phyloP scores from a whole-genome alignment of 2,888 invertebrate species.

The Drosophila ustulata region DNA sequence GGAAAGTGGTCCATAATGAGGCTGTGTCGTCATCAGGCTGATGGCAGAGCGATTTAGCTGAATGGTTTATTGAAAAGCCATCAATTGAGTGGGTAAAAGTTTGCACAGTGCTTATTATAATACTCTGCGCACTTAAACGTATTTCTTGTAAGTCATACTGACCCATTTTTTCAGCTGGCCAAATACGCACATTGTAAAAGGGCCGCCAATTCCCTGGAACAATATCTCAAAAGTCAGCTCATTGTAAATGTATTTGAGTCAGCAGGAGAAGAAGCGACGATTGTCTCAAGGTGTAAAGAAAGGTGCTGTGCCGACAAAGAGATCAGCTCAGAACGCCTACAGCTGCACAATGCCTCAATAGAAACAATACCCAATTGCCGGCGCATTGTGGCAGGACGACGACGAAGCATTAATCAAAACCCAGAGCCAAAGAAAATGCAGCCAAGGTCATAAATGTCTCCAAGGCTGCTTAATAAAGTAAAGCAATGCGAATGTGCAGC shows the following conservation, averaged over 20 bases:
- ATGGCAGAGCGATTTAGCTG: slow-evolving; percentile 56
- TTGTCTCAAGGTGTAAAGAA: slow-evolving; percentile 66
- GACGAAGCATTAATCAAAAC: slow-evolving; percentile 62
- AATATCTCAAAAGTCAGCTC: slow-evolving; percentile 70
- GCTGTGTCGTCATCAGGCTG: slow-evolving; percentile 48
- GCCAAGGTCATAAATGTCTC: slow-evolving; percentile 73
- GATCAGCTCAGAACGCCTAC: slow-evolving; percentile 67
- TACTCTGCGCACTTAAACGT: slow-evolving; percentile 12
- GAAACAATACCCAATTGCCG: slow-evolving; percentile 60
- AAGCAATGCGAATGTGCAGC: slow-evolving; percentile 50
- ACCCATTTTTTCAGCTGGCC: slow-evolving; percentile 52
- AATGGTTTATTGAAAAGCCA: slow-evolving; percentile 71
- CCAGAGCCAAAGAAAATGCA: slow-evolving; percentile 25
- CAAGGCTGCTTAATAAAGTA: slow-evolving; percentile 47
- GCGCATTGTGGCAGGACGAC: slow-evolving; percentile 35
- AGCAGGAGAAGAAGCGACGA: slow-evolving; percentile 15
- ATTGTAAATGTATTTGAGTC: slow-evolving; percentile 65
- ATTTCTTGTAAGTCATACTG: slow-evolving; percentile 26
- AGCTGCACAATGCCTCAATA: slow-evolving; percentile 69
- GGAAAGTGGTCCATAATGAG: slow-evolving; percentile 53
- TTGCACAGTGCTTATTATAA: slow-evolving; percentile 59
- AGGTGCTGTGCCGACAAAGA: slow-evolving; percentile 67
- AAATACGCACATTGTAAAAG: slow-evolving; percentile 18
- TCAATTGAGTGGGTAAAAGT: slow-evolving; percentile 64
- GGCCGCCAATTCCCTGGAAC: slow-evolving; percentile 40